A percentile compares a stretch with the other conserved stretches of the same genome.
Conservation (phyloP, 2,797 vertebrate genomes). For the Lagodon rhomboides region DNA sequence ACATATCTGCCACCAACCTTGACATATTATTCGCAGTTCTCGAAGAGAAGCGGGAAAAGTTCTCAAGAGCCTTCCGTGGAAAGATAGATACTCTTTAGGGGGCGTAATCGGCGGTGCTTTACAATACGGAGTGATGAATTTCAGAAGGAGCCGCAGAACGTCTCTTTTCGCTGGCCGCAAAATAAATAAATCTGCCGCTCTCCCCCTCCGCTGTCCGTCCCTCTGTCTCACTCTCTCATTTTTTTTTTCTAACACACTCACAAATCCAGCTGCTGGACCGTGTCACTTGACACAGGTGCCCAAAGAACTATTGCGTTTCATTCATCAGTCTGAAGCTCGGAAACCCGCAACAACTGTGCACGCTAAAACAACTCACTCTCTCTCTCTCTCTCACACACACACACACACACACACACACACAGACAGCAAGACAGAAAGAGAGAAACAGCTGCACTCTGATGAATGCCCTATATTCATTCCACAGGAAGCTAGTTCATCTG, state of each 20-base stretch:
- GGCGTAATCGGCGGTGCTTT: conserved; percentile 32
- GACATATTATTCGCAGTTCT: neutral
- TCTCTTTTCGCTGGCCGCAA: conserved; percentile 12
- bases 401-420: conserved; percentile 50
- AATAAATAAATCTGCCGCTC: conserved; percentile 30
- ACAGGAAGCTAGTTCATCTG: conserved; percentile 81
- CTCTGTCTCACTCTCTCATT: conserved; percentile 6
- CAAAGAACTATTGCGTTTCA: conserved; percentile 70
- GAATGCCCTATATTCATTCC: conserved; percentile 82
- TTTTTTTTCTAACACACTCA: conserved; percentile 27
- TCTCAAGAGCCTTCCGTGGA: conserved; percentile 20
- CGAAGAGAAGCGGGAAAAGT: conserved; percentile 16
- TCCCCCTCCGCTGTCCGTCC: neutral
- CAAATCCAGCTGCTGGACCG: conserved; percentile 61
- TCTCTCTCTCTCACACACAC: conserved; percentile 36
- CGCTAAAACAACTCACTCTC: conserved; percentile 60
- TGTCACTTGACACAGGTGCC: conserved; percentile 78
- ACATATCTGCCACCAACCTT: neutral
- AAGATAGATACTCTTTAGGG: conserved; percentile 19
- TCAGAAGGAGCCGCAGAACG: conserved; percentile 16
- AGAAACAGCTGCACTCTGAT: conserved; percentile 83
- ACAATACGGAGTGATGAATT: conserved; percentile 31
- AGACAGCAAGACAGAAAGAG: conserved; percentile 38
- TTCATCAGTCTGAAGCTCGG: conserved; percentile 76
- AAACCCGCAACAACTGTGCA: conserved; percentile 76